Conservation (phyloP, 2,113 vertebrate species). For the Melanostigma gelatinosum region DNA sequence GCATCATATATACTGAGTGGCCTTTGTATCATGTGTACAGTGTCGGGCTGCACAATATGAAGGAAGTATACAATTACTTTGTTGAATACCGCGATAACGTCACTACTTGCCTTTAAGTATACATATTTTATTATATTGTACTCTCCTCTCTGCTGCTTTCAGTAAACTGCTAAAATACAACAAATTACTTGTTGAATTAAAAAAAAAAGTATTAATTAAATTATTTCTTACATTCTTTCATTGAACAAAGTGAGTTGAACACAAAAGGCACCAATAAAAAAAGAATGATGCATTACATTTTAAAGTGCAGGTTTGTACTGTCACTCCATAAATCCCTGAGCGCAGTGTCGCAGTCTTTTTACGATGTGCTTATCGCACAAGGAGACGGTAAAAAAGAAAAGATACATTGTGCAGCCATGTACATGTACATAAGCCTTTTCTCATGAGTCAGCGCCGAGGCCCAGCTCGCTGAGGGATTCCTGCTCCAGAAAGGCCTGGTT, state of each 20-base stretch:
- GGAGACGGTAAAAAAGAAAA: neutral
- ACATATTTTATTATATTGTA: too few species aligned
- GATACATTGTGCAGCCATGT: neutral
- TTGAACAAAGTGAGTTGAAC: neutral
- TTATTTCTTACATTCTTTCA: neutral
- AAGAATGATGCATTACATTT: neutral
- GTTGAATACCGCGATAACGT: too few species aligned
- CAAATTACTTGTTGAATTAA: neutral
- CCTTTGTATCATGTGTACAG: neutral
- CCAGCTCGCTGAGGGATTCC: neutral
- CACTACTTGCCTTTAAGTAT: neutral
- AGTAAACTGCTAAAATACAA: neutral
- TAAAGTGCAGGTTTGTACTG: neutral
- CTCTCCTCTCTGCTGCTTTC: neutral
- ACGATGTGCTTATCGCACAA: neutral
- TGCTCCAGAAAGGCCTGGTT: neutral
- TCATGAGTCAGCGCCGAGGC: neutral
- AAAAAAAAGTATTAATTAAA: neutral
- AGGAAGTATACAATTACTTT: too few species aligned
- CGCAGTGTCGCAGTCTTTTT: neutral
- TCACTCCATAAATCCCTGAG: too few species aligned
- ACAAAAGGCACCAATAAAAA: neutral
- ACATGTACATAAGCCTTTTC: neutral
- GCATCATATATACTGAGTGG: neutral
- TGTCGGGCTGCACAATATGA: neutral